Conservation (phyloP, 2,888 invertebrate genomes). For the Parnassius mnemosyne region DNA sequence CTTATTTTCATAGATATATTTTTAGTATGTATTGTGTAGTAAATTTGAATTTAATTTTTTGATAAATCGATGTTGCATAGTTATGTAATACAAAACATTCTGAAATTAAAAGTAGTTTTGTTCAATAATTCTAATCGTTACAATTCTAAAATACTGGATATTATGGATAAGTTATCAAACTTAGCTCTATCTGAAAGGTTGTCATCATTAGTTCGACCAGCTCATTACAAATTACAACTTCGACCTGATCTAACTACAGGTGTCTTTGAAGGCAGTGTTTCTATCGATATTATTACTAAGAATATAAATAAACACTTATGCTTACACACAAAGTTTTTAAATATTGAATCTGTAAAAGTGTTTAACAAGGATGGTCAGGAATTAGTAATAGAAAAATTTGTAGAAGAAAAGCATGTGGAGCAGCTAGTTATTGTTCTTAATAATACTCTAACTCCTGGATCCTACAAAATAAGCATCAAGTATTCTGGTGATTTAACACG, state of each 20-base stretch:
- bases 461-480: conserved; percentile 78
- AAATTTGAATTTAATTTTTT: neutral
- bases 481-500: conserved; percentile 84
- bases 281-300: conserved; percentile 59
- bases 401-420: conserved; percentile 54
- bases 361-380: conserved; percentile 45
- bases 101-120: neutral
- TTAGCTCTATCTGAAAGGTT: conserved; percentile 53
- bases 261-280: conserved; percentile 56
- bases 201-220: conserved; percentile 53
- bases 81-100: neutral
- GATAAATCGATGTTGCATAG: conserved; percentile 8
- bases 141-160: conserved; percentile 30
- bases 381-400: conserved; percentile 49
- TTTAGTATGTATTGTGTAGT: neutral
- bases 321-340: conserved; percentile 81
- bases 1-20: too few relatives aligned
- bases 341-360: conserved; percentile 66
- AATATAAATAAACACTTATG: conserved; percentile 65
- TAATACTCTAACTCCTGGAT: conserved; percentile 47
- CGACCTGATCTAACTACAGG: conserved; percentile 55
- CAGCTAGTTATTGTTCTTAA: conserved; percentile 60
- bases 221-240: conserved; percentile 59
- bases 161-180: conserved; percentile 38
- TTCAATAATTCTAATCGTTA: conserved; percentile 1